Evolutionary conservation across 2,797 vertebrate species (phyloP).

Genomic region (Parambassis ranga): DNA sequence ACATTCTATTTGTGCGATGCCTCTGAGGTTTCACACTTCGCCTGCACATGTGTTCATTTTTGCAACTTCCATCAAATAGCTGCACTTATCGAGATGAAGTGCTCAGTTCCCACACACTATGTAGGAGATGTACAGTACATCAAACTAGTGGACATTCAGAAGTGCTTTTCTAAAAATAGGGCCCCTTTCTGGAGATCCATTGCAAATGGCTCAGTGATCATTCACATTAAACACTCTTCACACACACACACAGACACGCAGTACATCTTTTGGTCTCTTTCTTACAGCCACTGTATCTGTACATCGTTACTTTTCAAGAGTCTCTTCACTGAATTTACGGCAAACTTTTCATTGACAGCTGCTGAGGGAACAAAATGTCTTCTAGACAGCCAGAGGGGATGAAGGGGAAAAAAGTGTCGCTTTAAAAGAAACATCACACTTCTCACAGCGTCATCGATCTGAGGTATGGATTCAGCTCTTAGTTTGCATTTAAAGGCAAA

Average conservation of each 20-base stretch:
- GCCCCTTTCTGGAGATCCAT: slow-evolving; percentile 28
- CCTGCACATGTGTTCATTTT: slow-evolving; percentile 19
- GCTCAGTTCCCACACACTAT: slow-evolving; percentile 23
- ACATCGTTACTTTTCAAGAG: slow-evolving; percentile 7
- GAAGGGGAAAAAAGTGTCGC: neutral
- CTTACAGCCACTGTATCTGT: neutral
- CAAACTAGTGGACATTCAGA: slow-evolving; percentile 56
- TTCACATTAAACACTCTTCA: slow-evolving; percentile 64
- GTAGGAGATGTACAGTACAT: slow-evolving; percentile 56
- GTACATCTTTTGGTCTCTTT: slow-evolving; percentile 34
- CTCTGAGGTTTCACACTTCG: neutral
- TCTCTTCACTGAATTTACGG: slow-evolving; percentile 1
- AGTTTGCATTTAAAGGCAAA: neutral
- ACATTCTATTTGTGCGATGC: neutral
- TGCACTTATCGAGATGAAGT: slow-evolving; percentile 60
- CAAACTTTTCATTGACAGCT: slow-evolving; percentile 22
- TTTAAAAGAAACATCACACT: neutral
- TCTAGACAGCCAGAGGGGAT: neutral
- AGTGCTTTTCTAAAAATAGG: slow-evolving; percentile 66
- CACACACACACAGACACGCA: slow-evolving; percentile 24
- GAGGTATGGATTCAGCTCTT: neutral
- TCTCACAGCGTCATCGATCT: neutral
- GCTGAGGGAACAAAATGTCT: neutral
- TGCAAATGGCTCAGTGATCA: slow-evolving; percentile 44
- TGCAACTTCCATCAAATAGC: slow-evolving; percentile 40